These are phyloP conservation scores for Corythaeola cristata DNA, from an alignment of 2,113 vertebrate species.

Conservation along the genomic window DNA sequence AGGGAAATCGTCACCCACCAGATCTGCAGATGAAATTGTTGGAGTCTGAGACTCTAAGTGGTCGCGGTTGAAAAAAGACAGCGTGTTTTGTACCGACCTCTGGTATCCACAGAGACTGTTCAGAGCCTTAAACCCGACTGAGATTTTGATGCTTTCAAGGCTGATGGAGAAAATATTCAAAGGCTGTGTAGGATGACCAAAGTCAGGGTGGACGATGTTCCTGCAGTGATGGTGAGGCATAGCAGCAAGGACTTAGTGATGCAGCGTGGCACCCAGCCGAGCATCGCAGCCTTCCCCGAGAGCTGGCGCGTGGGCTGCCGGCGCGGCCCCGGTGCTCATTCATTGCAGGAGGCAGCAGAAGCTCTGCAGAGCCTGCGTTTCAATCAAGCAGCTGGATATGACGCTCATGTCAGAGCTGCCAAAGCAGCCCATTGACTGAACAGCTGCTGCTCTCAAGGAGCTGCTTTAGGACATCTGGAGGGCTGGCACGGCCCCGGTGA, in stretches of 20 bases:
- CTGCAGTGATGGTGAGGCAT: neutral
- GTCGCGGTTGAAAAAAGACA: neutral
- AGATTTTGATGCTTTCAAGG: neutral
- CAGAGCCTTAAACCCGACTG: neutral
- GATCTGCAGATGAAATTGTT: neutral
- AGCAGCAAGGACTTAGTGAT: neutral
- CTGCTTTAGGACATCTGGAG: conserved; percentile 43
- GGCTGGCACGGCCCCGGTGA: neutral
- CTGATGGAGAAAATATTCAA: neutral
- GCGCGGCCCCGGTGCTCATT: neutral
- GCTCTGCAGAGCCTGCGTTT: neutral
- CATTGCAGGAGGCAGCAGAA: neutral
- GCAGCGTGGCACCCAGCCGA: neutral
- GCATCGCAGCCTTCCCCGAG: neutral
- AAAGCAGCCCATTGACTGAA: conserved; percentile 25
- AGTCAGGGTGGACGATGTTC: neutral
- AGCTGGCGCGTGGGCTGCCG: neutral
- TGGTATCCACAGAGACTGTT: neutral
- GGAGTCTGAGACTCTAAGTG: neutral
- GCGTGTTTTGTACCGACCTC: neutral
- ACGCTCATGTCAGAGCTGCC: neutral
- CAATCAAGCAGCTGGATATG: conserved; percentile 30
- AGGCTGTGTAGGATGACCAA: neutral
- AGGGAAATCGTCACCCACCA: neutral
- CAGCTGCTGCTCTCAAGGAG: conserved; percentile 50